phyloP scores from a whole-genome alignment of 2,888 invertebrate species.

The Nycteola revayana region DNA sequence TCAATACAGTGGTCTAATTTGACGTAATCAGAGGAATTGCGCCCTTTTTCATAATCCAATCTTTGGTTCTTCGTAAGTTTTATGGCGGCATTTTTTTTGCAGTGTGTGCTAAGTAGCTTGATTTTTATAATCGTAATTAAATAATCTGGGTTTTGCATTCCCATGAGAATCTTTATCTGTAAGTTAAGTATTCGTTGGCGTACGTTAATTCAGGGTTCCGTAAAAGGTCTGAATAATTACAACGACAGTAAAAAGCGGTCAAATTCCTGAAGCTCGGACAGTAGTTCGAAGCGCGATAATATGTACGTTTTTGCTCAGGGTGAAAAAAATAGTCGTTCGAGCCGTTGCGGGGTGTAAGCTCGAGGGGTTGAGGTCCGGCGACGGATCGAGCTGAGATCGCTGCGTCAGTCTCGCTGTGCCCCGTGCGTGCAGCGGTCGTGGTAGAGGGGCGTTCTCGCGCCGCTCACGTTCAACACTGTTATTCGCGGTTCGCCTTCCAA shows the following conservation, averaged over 20 bases:
- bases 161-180: slow-evolving; percentile 23
- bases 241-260: slow-evolving; percentile 60
- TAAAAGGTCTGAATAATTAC: slow-evolving; percentile 74
- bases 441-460: slow-evolving; percentile 48
- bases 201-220: slow-evolving; percentile 59
- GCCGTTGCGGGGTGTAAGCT: slow-evolving; percentile 42
- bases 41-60: too few relatives aligned
- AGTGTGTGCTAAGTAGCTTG: too few relatives aligned
- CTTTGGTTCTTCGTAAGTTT: too few relatives aligned
- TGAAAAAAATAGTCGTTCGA: slow-evolving; percentile 42
- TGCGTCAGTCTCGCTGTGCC: slow-evolving; percentile 71
- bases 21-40: too few relatives aligned
- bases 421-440: slow-evolving; percentile 68
- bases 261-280: slow-evolving; percentile 45
- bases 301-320: slow-evolving; percentile 43
- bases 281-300: slow-evolving; percentile 37
- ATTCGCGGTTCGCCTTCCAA: slow-evolving; percentile 69
- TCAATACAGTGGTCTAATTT: slow-evolving; percentile 38
- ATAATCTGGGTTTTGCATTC: slow-evolving; percentile 19
- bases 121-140: too few relatives aligned
- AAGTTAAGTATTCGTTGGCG: slow-evolving; percentile 46
- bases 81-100: too few relatives aligned
- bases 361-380: slow-evolving; percentile 58
- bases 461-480: slow-evolving; percentile 52
- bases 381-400: slow-evolving; percentile 31